A percentile compares a stretch with the other conserved stretches of the same genome.
Conservation (phyloP, 2,888 invertebrate genomes). For the Sipha maydis region DNA sequence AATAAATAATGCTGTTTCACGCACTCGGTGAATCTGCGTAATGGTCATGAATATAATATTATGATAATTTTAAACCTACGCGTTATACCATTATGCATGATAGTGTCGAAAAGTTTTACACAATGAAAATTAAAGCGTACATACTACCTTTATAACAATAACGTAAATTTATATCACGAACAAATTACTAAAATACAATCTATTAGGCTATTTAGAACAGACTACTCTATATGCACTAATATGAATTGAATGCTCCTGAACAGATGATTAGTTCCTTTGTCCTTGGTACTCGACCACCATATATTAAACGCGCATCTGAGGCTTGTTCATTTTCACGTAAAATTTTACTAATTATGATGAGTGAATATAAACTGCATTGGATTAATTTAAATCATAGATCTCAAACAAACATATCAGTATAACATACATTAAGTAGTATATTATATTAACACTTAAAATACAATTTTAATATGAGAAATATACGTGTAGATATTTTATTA, state of each 20-base stretch:
- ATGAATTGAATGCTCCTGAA: not conserved
- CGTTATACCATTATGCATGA: not conserved
- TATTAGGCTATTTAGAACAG: not conserved
- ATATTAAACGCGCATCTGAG: constrained; percentile 1
- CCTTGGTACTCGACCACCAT: not conserved
- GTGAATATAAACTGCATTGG: too few species aligned
- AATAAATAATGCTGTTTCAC: too few species aligned
- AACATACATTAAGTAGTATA: too few species aligned
- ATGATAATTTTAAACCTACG: not conserved
- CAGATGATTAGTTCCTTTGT: constrained; percentile 33
- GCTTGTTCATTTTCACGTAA: not conserved
- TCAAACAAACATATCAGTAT: too few species aligned
- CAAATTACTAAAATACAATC: constrained; percentile 16
- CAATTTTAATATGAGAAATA: too few species aligned
- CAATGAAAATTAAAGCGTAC: not conserved
- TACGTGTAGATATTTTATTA: too few species aligned
- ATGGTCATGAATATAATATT: not conserved
- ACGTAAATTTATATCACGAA: not conserved
- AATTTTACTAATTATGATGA: not conserved
- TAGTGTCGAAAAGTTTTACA: not conserved
- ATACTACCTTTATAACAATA: not conserved
- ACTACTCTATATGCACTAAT: not conserved
- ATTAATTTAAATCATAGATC: too few species aligned
- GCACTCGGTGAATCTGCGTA: not conserved
- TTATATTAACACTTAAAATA: too few species aligned